phyloP scores from a whole-genome alignment of 2,113 vertebrate species.

The Psilopsiagon aurifrons region DNA sequence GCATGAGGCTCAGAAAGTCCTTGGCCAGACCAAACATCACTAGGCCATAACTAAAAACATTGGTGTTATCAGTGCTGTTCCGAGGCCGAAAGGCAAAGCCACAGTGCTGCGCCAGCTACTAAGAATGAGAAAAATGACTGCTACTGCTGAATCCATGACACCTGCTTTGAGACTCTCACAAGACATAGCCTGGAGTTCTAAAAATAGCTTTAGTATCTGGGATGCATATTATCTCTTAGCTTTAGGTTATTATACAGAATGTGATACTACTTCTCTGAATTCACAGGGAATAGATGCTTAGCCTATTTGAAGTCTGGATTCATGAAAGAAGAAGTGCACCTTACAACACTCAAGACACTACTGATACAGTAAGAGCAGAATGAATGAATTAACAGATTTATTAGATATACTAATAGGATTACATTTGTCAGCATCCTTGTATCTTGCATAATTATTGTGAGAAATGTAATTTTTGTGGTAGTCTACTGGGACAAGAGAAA shows the following conservation, averaged over 20 bases:
- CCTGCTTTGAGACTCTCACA: background rate
- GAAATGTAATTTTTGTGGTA: background rate
- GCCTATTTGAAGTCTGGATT: background rate
- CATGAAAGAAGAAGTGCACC: background rate
- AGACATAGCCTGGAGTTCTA: background rate
- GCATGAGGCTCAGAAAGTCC: no score
- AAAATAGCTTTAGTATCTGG: background rate
- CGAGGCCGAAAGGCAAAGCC: no score
- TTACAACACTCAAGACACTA: background rate
- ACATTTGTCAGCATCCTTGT: background rate
- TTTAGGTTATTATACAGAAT: background rate
- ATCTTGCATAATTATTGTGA: background rate
- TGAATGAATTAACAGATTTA: background rate
- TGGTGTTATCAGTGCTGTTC: no score
- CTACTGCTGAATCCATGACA: no score
- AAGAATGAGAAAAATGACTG: no score
- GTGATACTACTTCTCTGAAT: background rate
- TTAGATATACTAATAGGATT: background rate
- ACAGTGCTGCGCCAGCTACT: no score
- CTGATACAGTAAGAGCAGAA: background rate
- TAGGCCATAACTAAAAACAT: no score
- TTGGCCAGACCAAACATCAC: no score
- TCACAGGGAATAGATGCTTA: background rate
- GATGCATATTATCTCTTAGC: background rate
- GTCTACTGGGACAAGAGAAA: background rate